A percentile compares a stretch with the other conserved stretches of the same genome.
These are phyloP conservation scores for Galago senegalensis DNA, from an alignment of 2,797 vertebrate species.

Conservation along the genomic window DNA sequence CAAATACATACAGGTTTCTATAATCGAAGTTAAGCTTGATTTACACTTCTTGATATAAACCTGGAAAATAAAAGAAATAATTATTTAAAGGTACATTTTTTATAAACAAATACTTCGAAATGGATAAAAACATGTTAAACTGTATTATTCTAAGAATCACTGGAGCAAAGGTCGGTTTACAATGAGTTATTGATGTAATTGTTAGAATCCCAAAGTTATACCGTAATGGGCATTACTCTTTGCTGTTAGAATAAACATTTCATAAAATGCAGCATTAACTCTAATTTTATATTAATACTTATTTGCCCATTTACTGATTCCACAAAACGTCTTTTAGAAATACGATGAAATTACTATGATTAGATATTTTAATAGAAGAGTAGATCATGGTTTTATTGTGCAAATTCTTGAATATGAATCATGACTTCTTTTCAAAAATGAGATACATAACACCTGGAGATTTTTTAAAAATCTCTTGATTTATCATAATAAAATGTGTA, in stretches of 20 bases:
- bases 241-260: constrained; percentile 38
- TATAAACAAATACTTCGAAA: background rate
- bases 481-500: background rate
- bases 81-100: background rate
- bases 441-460: background rate
- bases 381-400: background rate
- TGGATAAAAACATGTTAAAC: background rate
- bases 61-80: background rate
- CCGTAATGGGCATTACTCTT: constrained; percentile 2
- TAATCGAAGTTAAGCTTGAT: background rate
- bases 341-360: constrained; percentile 15
- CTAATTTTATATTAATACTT: constrained; percentile 46
- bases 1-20: background rate
- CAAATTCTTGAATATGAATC: background rate
- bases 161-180: background rate
- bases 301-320: constrained; percentile 50
- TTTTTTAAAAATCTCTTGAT: background rate
- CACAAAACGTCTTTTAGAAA: constrained; percentile 61
- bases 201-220: constrained; percentile 13
- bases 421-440: background rate
- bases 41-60: background rate
- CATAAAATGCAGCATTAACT: constrained; percentile 37
- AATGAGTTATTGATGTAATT: background rate
- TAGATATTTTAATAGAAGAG: constrained; percentile 53
- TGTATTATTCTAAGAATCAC: background rate